Percentiles rank a stretch among this genome's conserved stretches.
phyloP scores from a whole-genome alignment of 2,797 vertebrate species.

The Anabas testudineus region DNA sequence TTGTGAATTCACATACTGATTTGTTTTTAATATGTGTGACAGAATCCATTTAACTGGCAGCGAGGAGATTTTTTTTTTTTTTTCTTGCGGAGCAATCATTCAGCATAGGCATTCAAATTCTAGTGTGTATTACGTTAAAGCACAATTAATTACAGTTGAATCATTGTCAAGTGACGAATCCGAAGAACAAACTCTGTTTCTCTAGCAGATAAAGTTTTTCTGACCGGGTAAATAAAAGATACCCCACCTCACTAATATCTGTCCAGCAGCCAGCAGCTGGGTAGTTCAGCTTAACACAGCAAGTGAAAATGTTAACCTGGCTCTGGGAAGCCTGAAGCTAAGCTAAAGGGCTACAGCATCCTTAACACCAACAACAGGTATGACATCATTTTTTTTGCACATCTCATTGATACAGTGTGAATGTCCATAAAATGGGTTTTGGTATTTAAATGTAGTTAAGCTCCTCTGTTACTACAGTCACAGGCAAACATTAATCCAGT shows the following conservation, averaged over 20 bases:
- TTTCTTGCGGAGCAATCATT: conserved; percentile 24
- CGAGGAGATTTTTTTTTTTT: conserved; percentile 26
- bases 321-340: too few species aligned
- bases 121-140: conserved; percentile 7
- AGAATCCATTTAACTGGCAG: conserved; percentile 74
- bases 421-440: background rate
- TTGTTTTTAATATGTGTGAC: conserved; percentile 82
- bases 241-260: too few species aligned
- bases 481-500: background rate
- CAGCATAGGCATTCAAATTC: conserved; percentile 20
- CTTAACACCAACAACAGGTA: too few species aligned
- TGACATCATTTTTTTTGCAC: too few species aligned
- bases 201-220: background rate
- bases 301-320: too few species aligned
- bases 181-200: conserved; percentile 12
- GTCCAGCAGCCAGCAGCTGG: too few species aligned
- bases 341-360: too few species aligned
- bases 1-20: conserved; percentile 75
- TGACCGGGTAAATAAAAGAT: too few species aligned
- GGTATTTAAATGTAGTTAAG: conserved; percentile 4
- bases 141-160: conserved; percentile 44
- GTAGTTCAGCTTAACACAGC: too few species aligned
- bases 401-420: background rate
- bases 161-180: conserved; percentile 34
- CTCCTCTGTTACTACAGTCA: background rate